Base-by-base conservation (phyloP, 2,113 vertebrate species). In the Cnemophilus loriae region DNA sequence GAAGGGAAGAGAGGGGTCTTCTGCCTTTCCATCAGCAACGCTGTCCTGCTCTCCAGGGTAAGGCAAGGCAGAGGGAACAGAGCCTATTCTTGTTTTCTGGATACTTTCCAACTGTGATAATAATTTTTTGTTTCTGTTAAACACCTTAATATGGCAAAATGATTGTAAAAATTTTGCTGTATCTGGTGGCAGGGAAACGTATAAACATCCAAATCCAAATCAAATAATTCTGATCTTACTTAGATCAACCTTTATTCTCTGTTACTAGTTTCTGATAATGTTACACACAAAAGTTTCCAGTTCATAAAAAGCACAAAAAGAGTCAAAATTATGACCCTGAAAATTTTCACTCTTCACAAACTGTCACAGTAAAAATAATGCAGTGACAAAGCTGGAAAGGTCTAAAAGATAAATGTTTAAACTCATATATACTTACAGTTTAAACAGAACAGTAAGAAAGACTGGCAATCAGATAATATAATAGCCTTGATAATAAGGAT, bases 1-100 rank as follows among this genome's bases (percentile, higher is more conserved):
- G 35, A 80, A 83, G 3, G 3, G 15, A 33, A 69, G 7, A 3
- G 16, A 70, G 5, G 1, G 0, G 2, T 42, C 7, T 59, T 37
- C 21, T 65, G 6, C 9, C 5, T 42, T 84, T 65, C 41, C 19
- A 33, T 49, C 24, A 69, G 9, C 0, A 11, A 33, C 9, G 27
- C 8, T 21, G 67, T 75, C 42, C 35, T 37, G 6, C 18, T 57
- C 14, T 67, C 10, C 30, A 37, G 33, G 27, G 75, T 46, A 35
- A 52, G 16, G 9, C 1, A 19, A 65, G 8, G 6, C 37, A 23
- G 23, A 74, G 14, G 19, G 4, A 87, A 56, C 11, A 61, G 52
- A 11, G 6, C 5, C 8, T 65, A 4, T 39, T 88, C 28, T 47
- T 85, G 16, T 61, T 85, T 18, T 13, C 13, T 71, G 24, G 19